Conservation (phyloP, 2,113 vertebrate genomes). For the Mellivora capensis region DNA sequence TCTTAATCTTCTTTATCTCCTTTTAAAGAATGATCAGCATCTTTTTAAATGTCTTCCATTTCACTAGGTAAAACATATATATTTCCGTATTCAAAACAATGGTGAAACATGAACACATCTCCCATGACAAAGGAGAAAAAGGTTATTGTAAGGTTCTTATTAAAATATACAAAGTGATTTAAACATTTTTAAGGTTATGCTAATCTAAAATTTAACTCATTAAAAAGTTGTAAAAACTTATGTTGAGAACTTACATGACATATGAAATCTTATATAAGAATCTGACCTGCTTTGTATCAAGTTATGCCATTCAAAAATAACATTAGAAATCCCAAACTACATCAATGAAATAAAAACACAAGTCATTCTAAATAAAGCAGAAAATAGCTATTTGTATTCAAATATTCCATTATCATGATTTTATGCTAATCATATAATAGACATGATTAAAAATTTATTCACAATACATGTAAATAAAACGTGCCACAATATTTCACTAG, state of each 20-base stretch:
- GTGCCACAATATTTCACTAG: not conserved
- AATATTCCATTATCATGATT: not conserved
- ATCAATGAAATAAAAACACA: not conserved
- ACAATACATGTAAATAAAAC: not conserved
- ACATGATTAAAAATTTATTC: not conserved
- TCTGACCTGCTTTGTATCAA: not conserved
- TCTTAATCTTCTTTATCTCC: not conserved
- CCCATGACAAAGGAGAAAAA: not conserved
- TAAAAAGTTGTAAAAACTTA: not conserved
- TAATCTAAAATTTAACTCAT: not conserved
- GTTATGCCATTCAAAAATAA: not conserved
- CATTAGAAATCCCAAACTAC: not conserved
- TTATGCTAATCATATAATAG: not conserved
- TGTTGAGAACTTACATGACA: not conserved
- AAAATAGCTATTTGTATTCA: not conserved
- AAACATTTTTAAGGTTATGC: constrained; percentile 19
- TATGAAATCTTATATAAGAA: constrained; percentile 6
- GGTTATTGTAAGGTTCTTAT: not conserved
- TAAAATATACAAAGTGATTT: not conserved
- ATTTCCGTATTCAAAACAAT: constrained; percentile 1
- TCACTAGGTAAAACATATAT: not conserved
- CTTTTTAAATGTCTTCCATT: constrained; percentile 5
- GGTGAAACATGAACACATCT: not conserved
- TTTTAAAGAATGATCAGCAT: not conserved
- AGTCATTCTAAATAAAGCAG: not conserved